These are phyloP conservation scores for Daphoenositta chrysoptera DNA, from an alignment of 2,113 vertebrate genomes.

Conservation along the genomic window DNA sequence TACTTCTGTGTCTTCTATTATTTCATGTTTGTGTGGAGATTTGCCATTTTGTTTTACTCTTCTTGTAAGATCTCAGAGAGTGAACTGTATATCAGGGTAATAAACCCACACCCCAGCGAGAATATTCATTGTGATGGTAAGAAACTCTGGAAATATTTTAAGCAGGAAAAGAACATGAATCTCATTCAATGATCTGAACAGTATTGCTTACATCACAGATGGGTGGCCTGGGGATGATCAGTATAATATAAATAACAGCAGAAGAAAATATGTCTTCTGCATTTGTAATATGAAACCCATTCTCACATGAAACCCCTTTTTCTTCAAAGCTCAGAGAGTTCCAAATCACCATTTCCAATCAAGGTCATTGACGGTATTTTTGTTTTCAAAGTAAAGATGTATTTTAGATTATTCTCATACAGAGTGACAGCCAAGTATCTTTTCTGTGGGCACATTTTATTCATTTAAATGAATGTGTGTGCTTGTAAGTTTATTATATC, in stretches of 20 bases:
- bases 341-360: neutral
- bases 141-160: neutral
- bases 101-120: neutral
- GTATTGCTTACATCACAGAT: neutral
- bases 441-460: neutral
- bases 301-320: neutral
- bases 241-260: neutral
- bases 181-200: neutral
- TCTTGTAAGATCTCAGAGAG: neutral
- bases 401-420: neutral
- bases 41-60: neutral
- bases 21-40: neutral
- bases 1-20: neutral
- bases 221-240: neutral
- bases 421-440: neutral
- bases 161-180: neutral
- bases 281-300: neutral
- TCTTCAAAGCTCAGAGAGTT: neutral
- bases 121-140: neutral
- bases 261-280: neutral
- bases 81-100: neutral
- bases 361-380: neutral
- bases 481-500: neutral
- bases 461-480: neutral
- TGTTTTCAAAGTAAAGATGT: neutral